Percentiles rank a stretch among this genome's conserved stretches.
phyloP scores from a whole-genome alignment of 2,113 vertebrate genomes.

The Labeo rohita region DNA sequence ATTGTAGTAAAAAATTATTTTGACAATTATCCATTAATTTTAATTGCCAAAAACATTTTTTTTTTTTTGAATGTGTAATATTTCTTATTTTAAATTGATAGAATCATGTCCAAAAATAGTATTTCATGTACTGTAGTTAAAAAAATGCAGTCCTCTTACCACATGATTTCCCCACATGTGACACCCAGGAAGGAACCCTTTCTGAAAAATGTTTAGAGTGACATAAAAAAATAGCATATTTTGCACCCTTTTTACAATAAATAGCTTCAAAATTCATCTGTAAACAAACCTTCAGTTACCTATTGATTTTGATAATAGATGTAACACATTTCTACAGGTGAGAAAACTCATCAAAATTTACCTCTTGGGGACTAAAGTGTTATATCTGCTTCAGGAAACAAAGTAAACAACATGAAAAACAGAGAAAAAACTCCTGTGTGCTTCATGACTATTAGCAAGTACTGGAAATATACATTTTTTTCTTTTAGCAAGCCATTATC shows the following conservation, averaged over 20 bases:
- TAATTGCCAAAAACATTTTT: not conserved
- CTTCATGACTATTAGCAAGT: not conserved
- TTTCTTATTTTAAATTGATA: too few relatives aligned
- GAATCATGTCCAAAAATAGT: too few relatives aligned
- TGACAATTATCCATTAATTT: not conserved
- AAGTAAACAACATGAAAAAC: not conserved
- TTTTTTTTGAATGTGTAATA: not conserved
- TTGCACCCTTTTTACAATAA: not conserved
- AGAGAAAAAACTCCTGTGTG: not conserved
- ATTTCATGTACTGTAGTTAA: too few relatives aligned
- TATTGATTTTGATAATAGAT: not conserved
- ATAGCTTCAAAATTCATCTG: not conserved
- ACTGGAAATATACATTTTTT: not conserved
- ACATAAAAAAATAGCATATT: too few relatives aligned
- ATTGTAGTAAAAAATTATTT: not conserved
- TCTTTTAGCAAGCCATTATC: constrained; percentile 15
- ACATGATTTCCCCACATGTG: not conserved
- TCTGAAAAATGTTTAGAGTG: not conserved
- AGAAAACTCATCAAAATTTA: not conserved
- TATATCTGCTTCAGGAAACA: not conserved
- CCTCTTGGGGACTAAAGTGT: not conserved
- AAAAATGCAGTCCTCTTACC: not conserved
- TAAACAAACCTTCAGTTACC: not conserved
- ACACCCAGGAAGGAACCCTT: not conserved
- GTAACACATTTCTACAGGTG: not conserved